Base-by-base conservation (phyloP, 1,140 invertebrate genomes). In the Zaprionus ornatus region DNA sequence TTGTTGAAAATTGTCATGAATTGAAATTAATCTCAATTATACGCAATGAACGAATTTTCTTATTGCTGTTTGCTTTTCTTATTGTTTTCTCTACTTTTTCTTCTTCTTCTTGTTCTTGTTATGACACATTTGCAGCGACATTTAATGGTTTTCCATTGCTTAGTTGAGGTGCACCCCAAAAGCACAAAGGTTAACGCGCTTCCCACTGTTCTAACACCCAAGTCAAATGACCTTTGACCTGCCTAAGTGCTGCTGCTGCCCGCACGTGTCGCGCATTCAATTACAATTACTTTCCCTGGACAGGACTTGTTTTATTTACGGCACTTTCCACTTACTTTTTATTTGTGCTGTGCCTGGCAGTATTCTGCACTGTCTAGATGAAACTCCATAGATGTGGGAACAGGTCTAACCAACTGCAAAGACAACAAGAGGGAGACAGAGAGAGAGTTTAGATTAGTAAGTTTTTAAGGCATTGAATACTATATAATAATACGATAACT, bases 321-420 rank as follows among this genome's bases (percentile, higher is more conserved):
- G 59, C 25, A 17, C 3, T 61, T 61, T 40, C 19, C 42, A 45
- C 91, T 92, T 74, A 92, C 91, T 92, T 93, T 96, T 96, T 97
- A 97, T 97, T 97, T 97, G 96, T 98, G 97, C 96, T 98, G 97
- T 94, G 97, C 97, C 95, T 98, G 97, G 96, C 98, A 98, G 95
- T 98, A 98, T 95, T 98, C 97, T 95, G 96, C 96, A 94, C 96
- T 97, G 95, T 97, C 97, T 95, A 97, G 96, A 94, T 97, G 96
- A 96, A 98, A 98, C 97, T 98, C 97, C 97, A 98, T 98, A 97
- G 97, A 98, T 96, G 96, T 97, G 94, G 95, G 94, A 94, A 95
- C 91, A 91, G 90, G 92, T 91, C 90, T 80, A 91, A 87, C 90
- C 79, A 93, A 79, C 92, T 92, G 80, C 4, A 92, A 82, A 12